A percentile compares a stretch with the other conserved stretches of the same genome.
Evolutionary conservation across 2,113 vertebrate genomes (phyloP).

Genomic region (Archilochus colubris): DNA sequence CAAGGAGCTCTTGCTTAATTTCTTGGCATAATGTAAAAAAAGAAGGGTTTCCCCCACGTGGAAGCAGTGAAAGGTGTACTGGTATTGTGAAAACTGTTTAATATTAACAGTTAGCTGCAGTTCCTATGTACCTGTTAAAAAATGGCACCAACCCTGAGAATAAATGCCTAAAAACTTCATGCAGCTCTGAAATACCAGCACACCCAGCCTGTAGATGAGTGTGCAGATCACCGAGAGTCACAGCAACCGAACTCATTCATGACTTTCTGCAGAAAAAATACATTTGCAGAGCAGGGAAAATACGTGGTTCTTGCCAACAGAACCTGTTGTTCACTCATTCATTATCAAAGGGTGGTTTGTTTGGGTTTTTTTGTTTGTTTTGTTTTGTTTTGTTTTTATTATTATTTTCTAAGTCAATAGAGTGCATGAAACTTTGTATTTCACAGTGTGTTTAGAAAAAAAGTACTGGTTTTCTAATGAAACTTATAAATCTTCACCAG

Average conservation of each 20-base stretch:
- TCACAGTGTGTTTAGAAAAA: conserved; percentile 29
- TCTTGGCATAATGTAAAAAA: background rate
- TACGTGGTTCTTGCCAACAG: background rate
- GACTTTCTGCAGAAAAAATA: background rate
- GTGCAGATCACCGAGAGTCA: background rate
- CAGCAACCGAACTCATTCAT: background rate
- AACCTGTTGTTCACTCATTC: background rate
- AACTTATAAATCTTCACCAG: conserved; percentile 42
- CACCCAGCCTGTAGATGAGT: background rate
- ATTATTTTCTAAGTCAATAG: background rate
- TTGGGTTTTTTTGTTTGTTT: too few relatives aligned
- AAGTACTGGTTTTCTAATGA: conserved; percentile 26
- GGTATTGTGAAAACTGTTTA: background rate
- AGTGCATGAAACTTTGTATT: conserved; percentile 58
- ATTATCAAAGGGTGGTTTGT: background rate
- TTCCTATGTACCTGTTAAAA: background rate
- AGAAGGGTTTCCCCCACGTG: background rate
- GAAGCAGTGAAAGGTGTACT: background rate
- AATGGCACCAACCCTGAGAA: background rate
- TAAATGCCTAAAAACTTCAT: background rate
- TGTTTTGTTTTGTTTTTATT: background rate
- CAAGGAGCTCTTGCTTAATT: background rate
- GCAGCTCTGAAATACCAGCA: background rate
- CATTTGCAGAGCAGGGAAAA: background rate
- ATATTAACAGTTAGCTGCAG: background rate